A percentile compares a stretch with the other conserved stretches of the same genome.
phyloP scores from a whole-genome alignment of 2,113 vertebrate species.

The Neolamprologus devosi region DNA sequence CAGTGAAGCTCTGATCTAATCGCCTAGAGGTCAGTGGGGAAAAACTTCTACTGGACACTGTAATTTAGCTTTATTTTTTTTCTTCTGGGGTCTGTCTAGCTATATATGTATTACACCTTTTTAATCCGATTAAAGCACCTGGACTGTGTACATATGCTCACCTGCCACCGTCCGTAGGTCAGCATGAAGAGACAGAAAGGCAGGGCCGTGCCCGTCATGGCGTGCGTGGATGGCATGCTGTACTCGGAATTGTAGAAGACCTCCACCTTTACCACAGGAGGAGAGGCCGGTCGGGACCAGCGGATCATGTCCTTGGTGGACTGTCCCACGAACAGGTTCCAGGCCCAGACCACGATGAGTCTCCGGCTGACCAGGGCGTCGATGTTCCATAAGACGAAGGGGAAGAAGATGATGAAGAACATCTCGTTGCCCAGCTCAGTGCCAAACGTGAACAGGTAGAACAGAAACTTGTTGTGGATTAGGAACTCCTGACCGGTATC shows the following conservation, averaged over 20 bases:
- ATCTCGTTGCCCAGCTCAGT: constrained; percentile 97
- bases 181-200: constrained; percentile 86
- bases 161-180: constrained; percentile 92
- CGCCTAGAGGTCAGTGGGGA: neutral
- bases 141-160: constrained; percentile 46
- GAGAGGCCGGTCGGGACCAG: constrained; percentile 91
- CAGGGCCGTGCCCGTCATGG: constrained; percentile 95
- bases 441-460: constrained; percentile 89
- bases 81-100: neutral
- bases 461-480: constrained; percentile 83
- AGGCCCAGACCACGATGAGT: constrained; percentile 91
- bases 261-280: constrained; percentile 94
- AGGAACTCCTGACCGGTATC: constrained; percentile 83
- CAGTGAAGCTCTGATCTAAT: neutral
- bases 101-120: neutral
- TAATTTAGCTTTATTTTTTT: neutral
- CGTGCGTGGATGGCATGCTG: constrained; percentile 98
- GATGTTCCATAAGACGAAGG: constrained; percentile 93
- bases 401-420: constrained; percentile 95
- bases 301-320: constrained; percentile 94
- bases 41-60: neutral
- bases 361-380: constrained; percentile 86
- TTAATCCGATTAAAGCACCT: neutral
- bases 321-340: constrained; percentile 95
- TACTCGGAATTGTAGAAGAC: constrained; percentile 98